A percentile compares a stretch with the other conserved stretches of the same genome.
Conservation (phyloP, 2,888 invertebrate species). For the Dolichopus griseipennis region DNA sequence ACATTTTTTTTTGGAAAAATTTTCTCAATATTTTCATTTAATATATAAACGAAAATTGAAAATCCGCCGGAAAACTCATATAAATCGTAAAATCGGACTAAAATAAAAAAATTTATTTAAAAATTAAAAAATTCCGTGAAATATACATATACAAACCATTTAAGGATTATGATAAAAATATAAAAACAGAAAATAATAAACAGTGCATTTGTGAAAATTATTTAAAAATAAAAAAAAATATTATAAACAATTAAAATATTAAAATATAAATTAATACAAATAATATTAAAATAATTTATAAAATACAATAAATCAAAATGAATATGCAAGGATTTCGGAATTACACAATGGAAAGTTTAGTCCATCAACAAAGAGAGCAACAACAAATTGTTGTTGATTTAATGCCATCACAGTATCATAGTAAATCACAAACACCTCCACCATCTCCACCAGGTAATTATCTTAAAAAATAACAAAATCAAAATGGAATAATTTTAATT, state of each 20-base stretch:
- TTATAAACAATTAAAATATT: not conserved
- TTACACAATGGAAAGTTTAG: slow-evolving; percentile 37
- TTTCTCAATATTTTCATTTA: not conserved
- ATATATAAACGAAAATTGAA: not conserved
- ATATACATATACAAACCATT: not conserved
- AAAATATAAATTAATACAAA: not conserved
- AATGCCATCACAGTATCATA: slow-evolving; percentile 48
- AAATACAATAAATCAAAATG: slow-evolving; percentile 27
- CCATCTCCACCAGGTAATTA: slow-evolving; percentile 47
- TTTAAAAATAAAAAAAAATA: not conserved
- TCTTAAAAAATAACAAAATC: not conserved
- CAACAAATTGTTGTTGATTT: slow-evolving; percentile 51
- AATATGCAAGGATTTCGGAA: slow-evolving; percentile 45
- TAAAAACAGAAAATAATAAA: too few relatives aligned
- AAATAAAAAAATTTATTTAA: too few relatives aligned
- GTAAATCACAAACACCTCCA: slow-evolving; percentile 45
- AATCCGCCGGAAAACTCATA: not conserved
- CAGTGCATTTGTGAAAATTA: not conserved
- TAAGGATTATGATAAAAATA: not conserved
- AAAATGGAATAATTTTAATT: slow-evolving; percentile 1
- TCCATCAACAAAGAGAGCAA: slow-evolving; percentile 30
- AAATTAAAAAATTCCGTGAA: not conserved
- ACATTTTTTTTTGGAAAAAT: not conserved
- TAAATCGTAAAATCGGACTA: not conserved
- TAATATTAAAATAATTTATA: slow-evolving; percentile 9